A percentile compares a stretch with the other conserved stretches of the same genome.
phyloP scores from a whole-genome alignment of 2,888 invertebrate genomes.

The Agrotis clavis region DNA sequence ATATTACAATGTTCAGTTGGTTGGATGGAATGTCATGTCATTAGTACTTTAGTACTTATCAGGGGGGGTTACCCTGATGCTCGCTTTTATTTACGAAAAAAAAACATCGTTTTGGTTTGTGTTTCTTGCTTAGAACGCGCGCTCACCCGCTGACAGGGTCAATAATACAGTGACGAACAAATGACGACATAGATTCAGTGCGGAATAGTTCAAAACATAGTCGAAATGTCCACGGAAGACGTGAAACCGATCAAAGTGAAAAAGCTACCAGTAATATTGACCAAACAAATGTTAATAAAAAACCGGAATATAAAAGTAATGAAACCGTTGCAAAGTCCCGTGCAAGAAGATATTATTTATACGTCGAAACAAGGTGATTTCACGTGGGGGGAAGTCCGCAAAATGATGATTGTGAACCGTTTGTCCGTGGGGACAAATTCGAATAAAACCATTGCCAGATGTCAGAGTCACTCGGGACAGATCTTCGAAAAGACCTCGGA shows the following conservation, averaged over 20 bases:
- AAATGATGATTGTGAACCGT: conserved; percentile 72
- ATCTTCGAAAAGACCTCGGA: conserved; percentile 77
- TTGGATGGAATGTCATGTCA: conserved; percentile 1
- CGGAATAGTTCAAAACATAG: conserved; percentile 1
- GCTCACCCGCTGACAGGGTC: background rate
- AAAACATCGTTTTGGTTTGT: conserved; percentile 29
- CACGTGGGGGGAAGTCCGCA: conserved; percentile 74
- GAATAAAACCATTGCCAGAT: conserved; percentile 76
- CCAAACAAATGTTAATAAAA: conserved; percentile 48
- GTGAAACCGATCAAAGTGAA: conserved; percentile 48
- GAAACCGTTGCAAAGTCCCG: conserved; percentile 27
- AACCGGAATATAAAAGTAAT: conserved; percentile 46
- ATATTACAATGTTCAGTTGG: background rate
- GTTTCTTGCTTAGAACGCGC: background rate
- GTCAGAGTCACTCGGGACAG: conserved; percentile 50
- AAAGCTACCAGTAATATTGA: conserved; percentile 55
- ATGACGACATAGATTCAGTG: conserved; percentile 22
- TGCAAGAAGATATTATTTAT: conserved; percentile 58
- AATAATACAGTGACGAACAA: conserved; percentile 32
- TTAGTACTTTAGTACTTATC: background rate
- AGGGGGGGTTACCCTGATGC: conserved; percentile 60
- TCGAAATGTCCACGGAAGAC: conserved; percentile 56
- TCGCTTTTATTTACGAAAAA: conserved; percentile 28
- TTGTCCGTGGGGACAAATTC: conserved; percentile 69
- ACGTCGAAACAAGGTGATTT: conserved; percentile 68